Base-by-base conservation (phyloP, 2,113 vertebrate species). In the Cynocephalus volans region DNA sequence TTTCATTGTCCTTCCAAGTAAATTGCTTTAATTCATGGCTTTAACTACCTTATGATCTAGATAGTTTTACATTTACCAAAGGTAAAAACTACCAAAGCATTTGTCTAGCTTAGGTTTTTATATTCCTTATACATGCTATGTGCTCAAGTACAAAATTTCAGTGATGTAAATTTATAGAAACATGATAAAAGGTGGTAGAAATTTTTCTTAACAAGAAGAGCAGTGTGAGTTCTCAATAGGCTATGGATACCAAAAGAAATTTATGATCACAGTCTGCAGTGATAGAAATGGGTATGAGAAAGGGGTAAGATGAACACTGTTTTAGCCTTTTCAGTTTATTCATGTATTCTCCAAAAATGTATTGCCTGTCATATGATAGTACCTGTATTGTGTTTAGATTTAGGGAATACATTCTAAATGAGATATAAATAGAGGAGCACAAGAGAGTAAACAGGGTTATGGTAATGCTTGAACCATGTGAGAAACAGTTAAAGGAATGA, bases 1-100 rank as follows among this genome's bases (percentile, higher is more conserved):
- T 93, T 86, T 94, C 13, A 60, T 91, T 95, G 19, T 94, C 58
- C 36, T 87, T 87, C n/a, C 28, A 91, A 75, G 60, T 82, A 76
- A 54, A 87, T 92, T 76, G 56, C 45, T 97, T 83, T 75, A 83
- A 77, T 64, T 86, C 6, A 73, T 33, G 50, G 24, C 86, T 94
- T 92, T 82, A 70, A 45, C n/a, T 84, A 8, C 26, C 26, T 76
- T 14, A 18, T 85, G 12, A 48, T 76, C 45, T 81, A 52, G 52
- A 52, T 85, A 81, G 86, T 31, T 41, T 95, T 95, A 19, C 3
- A 50, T 92, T 83, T 58, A 88, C 50, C 24, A 75, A 26, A 72
- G 82, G 9, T 80, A 67, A 81, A 96, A 81, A 86, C 18, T 73
- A 50, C 62, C 18, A 73, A 77, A 83, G 31, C 60, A 58, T 93